Conservation (phyloP, 2,113 vertebrate species). For the Gallinago undulata region DNA sequence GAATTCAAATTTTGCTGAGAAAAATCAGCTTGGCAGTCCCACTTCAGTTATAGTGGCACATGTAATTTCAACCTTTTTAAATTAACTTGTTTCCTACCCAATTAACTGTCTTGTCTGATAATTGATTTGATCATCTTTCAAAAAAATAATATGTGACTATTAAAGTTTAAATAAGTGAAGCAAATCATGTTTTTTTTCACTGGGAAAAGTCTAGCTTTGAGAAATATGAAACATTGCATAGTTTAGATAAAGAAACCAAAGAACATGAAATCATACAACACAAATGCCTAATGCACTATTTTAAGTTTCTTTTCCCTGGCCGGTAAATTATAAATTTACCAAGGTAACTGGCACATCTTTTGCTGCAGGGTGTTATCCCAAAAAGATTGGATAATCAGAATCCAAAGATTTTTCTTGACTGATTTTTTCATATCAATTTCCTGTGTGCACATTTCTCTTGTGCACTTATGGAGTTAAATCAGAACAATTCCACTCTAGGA, state of each 20-base stretch:
- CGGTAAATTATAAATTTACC: not conserved
- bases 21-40: not conserved
- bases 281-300: not conserved
- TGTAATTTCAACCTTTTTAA: not conserved
- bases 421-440: not conserved
- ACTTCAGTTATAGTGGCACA: not conserved
- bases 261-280: not conserved
- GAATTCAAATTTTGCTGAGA: not conserved
- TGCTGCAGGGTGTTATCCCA: not conserved
- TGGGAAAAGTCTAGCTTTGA: not conserved
- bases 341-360: not conserved
- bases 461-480: not conserved
- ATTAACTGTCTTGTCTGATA: not conserved
- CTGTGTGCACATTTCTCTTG: not conserved
- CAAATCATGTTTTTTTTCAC: not conserved
- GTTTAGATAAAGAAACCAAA: not conserved
- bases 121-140: not conserved
- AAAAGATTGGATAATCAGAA: not conserved
- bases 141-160: not conserved
- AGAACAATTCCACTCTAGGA: not conserved
- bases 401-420: not conserved
- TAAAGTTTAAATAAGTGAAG: not conserved
- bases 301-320: not conserved
- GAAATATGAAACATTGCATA: not conserved
- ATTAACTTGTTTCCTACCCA: not conserved